These are phyloP conservation scores for Aleiodes testaceus DNA, from an alignment of 2,888 invertebrate genomes.

Conservation along the genomic window DNA sequence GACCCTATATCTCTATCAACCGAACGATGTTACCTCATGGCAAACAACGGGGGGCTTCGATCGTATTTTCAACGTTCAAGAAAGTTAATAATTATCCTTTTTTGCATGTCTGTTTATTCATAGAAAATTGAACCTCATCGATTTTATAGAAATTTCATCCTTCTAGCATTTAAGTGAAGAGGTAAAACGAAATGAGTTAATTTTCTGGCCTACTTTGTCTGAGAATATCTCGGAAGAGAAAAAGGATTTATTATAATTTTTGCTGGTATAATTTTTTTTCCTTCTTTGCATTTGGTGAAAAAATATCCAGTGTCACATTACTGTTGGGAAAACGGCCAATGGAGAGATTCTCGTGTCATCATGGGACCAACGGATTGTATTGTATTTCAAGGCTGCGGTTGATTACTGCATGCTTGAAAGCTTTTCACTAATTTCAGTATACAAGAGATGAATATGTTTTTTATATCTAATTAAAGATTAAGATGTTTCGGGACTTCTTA, in stretches of 20 bases:
- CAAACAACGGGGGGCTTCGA: conserved; percentile 26
- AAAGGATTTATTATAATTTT: not conserved
- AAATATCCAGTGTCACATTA: conserved; percentile 3
- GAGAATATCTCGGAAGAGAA: too few relatives aligned
- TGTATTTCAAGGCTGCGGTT: conserved; percentile 27
- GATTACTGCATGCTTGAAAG: conserved; percentile 14
- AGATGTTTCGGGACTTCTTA: too few relatives aligned
- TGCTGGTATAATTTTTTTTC: not conserved
- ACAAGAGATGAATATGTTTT: not conserved
- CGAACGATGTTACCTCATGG: conserved; percentile 7
- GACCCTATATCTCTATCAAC: conserved; percentile 20
- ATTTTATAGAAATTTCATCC: conserved; percentile 1
- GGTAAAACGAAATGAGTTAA: too few relatives aligned
- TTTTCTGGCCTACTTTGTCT: too few relatives aligned
- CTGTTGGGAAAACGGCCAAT: not conserved
- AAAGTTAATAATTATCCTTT: conserved; percentile 18
- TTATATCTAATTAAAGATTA: too few relatives aligned
- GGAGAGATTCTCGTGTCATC: conserved; percentile 9
- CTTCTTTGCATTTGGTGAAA: not conserved
- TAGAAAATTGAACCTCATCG: conserved; percentile 1
- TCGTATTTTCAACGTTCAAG: conserved; percentile 1
- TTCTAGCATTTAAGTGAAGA: not conserved
- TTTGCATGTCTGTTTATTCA: conserved; percentile 7
- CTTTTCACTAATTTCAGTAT: conserved; percentile 16
- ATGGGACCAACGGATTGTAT: conserved; percentile 3